A percentile compares a stretch with the other conserved stretches of the same genome.
phyloP scores from a whole-genome alignment of 2,113 vertebrate species.

The Tychaedon coryphoeus region DNA sequence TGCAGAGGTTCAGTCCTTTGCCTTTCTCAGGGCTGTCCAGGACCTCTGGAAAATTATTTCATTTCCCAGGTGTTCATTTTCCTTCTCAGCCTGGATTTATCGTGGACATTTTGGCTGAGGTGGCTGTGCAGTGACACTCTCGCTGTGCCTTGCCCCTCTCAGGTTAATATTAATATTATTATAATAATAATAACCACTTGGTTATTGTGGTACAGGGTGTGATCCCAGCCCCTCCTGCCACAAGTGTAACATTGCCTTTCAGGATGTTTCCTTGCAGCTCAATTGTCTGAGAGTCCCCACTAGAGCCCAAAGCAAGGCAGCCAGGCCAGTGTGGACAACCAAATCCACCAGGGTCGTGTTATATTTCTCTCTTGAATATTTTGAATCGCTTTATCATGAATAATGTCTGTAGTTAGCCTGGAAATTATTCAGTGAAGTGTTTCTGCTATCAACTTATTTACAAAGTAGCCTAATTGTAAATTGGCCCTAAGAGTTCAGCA shows the following conservation, averaged over 20 bases:
- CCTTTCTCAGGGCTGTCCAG: neutral
- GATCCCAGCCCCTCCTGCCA: neutral
- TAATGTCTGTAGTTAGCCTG: neutral
- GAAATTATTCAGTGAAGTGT: neutral
- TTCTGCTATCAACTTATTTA: neutral
- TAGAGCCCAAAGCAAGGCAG: neutral
- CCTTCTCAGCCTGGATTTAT: neutral
- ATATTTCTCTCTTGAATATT: neutral
- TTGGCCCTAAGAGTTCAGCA: neutral
- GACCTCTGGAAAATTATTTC: neutral
- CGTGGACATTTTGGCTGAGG: neutral
- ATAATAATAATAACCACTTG: fast-evolving
- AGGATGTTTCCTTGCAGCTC: neutral
- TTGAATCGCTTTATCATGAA: neutral
- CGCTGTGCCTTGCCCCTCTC: too few relatives aligned
- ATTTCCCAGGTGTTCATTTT: neutral
- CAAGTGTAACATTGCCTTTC: neutral
- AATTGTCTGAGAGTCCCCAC: neutral
- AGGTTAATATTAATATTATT: neutral
- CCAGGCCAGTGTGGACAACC: neutral
- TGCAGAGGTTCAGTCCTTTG: neutral
- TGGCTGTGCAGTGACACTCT: neutral
- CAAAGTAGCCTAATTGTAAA: neutral
- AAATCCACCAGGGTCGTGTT: neutral
- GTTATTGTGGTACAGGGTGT: fast-evolving